Conservation (phyloP, 2,888 invertebrate genomes). For the Leuctra nigra region DNA sequence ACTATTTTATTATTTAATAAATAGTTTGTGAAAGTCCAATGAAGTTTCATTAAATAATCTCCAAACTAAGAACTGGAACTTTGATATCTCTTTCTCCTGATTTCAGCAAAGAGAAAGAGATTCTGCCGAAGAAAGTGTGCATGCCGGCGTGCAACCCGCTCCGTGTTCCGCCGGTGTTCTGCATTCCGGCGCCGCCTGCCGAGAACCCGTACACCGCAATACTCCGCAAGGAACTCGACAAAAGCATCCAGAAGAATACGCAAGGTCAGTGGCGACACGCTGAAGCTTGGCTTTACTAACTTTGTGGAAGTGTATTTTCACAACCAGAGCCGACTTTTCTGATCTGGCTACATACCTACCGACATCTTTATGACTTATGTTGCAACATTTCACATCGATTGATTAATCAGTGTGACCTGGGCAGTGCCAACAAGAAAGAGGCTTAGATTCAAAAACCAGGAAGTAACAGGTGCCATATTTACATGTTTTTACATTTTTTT, state of each 20-base stretch:
- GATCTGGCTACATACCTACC: too few relatives aligned
- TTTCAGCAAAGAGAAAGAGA: constrained; percentile 23
- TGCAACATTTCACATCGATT: too few relatives aligned
- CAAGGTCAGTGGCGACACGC: constrained; percentile 12
- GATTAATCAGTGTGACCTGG: too few relatives aligned
- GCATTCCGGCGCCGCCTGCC: constrained; percentile 12
- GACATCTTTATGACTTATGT: too few relatives aligned
- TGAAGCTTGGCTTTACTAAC: background rate
- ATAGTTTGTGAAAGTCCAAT: background rate
- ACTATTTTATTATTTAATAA: background rate
- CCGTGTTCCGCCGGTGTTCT: background rate
- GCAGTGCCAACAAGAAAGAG: too few relatives aligned
- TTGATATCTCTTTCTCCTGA: background rate
- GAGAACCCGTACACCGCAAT: constrained; percentile 25
- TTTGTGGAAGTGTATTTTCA: too few relatives aligned
- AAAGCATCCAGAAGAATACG: constrained; percentile 28
- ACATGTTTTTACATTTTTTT: too few relatives aligned
- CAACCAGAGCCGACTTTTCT: too few relatives aligned
- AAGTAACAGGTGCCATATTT: too few relatives aligned
- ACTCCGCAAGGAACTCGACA: constrained; percentile 28
- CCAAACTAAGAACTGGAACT: too few relatives aligned
- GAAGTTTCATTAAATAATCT: too few relatives aligned
- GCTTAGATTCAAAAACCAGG: too few relatives aligned
- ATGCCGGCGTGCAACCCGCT: constrained; percentile 11
- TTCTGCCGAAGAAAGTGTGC: constrained; percentile 14